Conservation (phyloP, 2,113 vertebrate genomes). For the Grammomys surdaster region DNA sequence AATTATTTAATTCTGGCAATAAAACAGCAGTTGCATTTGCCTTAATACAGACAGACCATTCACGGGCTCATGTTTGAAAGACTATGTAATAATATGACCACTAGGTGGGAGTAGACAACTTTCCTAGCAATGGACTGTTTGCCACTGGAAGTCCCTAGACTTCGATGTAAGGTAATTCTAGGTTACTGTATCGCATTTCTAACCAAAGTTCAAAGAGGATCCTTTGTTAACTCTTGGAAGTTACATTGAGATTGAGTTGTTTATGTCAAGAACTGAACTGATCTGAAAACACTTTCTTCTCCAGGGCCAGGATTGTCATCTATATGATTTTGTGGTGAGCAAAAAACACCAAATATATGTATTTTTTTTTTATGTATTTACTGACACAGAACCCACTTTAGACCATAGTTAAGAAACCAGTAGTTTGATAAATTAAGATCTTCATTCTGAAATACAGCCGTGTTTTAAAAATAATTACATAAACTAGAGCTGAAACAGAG, state of each 20-base stretch:
- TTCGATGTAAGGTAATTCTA: slow-evolving; percentile 80
- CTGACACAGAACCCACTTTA: slow-evolving; percentile 1
- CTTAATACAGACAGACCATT: not conserved
- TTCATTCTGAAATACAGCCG: slow-evolving; percentile 19
- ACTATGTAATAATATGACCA: slow-evolving; percentile 19
- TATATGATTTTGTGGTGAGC: slow-evolving; percentile 34
- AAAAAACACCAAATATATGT: slow-evolving; percentile 6
- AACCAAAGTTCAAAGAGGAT: slow-evolving; percentile 69
- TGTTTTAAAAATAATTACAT: slow-evolving; percentile 40
- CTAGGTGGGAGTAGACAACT: slow-evolving; percentile 87
- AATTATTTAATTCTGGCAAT: slow-evolving; percentile 76
- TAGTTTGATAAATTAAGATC: slow-evolving; percentile 44
- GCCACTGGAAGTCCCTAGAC: slow-evolving; percentile 66
- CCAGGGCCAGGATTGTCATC: slow-evolving; percentile 19
- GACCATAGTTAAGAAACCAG: not conserved
- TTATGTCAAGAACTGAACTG: slow-evolving; percentile 65
- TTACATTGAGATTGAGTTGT: slow-evolving; percentile 75
- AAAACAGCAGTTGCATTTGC: slow-evolving; percentile 45
- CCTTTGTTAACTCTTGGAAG: slow-evolving; percentile 73
- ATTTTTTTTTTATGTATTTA: not conserved
- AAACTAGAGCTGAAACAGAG: slow-evolving; percentile 64
- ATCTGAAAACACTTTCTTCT: slow-evolving; percentile 57
- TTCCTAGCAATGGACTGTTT: slow-evolving; percentile 52
- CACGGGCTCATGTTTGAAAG: not conserved
- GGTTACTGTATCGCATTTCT: slow-evolving; percentile 77